Conservation (phyloP, 2,113 vertebrate species). For the Haemorhous mexicanus region DNA sequence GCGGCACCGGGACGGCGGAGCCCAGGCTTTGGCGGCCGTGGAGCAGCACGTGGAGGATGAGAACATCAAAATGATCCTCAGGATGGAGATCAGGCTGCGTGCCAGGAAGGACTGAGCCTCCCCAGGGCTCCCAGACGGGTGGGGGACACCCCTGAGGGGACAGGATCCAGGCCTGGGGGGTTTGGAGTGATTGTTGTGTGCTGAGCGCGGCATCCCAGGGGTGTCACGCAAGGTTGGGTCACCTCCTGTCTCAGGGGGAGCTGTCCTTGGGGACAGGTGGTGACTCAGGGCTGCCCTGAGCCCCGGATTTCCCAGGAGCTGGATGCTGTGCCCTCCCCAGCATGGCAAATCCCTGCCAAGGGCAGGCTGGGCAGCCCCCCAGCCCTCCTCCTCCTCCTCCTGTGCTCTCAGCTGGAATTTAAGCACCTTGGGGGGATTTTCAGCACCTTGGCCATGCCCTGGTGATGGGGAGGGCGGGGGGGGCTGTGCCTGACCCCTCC, state of each 20-base stretch:
- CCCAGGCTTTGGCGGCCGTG: constrained; percentile 77
- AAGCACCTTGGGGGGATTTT: background rate
- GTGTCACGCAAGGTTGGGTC: fast-evolving
- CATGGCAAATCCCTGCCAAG: background rate
- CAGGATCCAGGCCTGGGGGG: fast-evolving
- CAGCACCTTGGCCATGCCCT: background rate
- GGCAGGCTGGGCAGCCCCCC: fast-evolving
- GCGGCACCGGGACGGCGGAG: constrained; percentile 77
- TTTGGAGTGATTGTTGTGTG: background rate
- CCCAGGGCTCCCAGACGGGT: fast-evolving
- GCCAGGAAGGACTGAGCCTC: background rate
- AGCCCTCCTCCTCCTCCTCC: background rate
- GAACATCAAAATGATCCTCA: constrained; percentile 87
- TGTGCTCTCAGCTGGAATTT: background rate
- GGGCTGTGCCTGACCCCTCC: fast-evolving
- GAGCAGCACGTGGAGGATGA: constrained; percentile 85
- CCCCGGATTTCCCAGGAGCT: background rate
- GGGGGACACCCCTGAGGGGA: fast-evolving
- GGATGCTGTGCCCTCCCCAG: fast-evolving
- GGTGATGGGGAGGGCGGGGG: background rate
- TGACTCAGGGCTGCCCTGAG: background rate
- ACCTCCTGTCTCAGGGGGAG: fast-evolving
- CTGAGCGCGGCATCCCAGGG: fast-evolving
- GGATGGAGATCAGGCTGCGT: constrained; percentile 86
- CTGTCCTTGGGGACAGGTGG: background rate